These are phyloP conservation scores for Passer domesticus DNA, from an alignment of 2,113 vertebrate species.

Conservation along the genomic window DNA sequence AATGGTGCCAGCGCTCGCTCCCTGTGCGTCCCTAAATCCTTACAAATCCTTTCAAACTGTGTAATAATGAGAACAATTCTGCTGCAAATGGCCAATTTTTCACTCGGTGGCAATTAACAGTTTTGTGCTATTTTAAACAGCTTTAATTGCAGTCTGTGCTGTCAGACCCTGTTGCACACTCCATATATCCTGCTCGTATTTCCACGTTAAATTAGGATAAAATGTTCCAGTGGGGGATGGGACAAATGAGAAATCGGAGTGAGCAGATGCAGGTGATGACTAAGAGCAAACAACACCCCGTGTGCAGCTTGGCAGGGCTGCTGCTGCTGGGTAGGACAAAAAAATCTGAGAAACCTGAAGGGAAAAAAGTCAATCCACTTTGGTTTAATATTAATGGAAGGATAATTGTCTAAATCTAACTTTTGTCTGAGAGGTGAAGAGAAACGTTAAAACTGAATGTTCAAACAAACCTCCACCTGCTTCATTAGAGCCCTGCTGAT, in stretches of 20 bases:
- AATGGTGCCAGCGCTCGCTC: neutral
- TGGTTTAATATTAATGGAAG: neutral
- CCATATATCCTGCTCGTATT: neutral
- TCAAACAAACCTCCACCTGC: neutral
- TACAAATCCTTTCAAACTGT: neutral
- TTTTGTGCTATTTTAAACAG: neutral
- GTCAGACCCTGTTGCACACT: neutral
- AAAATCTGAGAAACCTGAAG: neutral
- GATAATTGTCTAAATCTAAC: neutral
- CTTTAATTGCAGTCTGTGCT: neutral
- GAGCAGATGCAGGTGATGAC: neutral
- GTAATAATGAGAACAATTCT: neutral
- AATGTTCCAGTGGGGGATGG: neutral
- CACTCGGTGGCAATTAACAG: neutral
- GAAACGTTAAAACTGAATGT: neutral
- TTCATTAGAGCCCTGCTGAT: neutral
- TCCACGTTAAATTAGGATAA: neutral
- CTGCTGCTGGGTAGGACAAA: neutral
- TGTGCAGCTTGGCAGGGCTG: neutral
- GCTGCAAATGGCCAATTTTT: neutral
- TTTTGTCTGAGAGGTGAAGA: neutral
- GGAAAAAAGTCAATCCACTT: neutral
- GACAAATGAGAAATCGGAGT: neutral
- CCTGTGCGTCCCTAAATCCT: accelerated
- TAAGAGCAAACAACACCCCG: accelerated